A percentile compares a stretch with the other conserved stretches of the same genome.
phyloP scores from a whole-genome alignment of 2,113 vertebrate species.

The Erinaceus europaeus region DNA sequence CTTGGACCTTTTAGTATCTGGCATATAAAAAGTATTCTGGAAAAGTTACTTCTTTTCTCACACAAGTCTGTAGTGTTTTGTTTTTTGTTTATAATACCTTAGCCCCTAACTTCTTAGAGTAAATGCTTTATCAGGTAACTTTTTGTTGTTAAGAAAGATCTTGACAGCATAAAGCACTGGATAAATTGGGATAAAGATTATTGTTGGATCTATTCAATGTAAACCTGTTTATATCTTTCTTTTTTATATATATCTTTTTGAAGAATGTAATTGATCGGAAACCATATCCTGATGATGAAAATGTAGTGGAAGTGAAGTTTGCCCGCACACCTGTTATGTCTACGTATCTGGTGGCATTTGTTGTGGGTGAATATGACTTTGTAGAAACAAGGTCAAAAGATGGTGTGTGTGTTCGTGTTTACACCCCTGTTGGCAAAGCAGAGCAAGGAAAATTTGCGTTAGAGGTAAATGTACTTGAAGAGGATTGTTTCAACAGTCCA shows the following conservation, averaged over 20 bases:
- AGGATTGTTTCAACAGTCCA: constrained; percentile 22
- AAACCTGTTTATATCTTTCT: constrained; percentile 36
- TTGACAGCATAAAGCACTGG: background rate
- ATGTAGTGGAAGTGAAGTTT: constrained; percentile 95
- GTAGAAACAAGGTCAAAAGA: constrained; percentile 95
- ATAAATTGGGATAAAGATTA: background rate
- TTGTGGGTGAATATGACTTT: constrained; percentile 97
- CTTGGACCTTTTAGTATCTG: background rate
- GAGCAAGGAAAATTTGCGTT: constrained; percentile 98
- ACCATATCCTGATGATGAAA: constrained; percentile 93
- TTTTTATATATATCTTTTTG: background rate
- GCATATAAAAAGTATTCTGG: background rate
- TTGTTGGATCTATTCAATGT: constrained; percentile 25
- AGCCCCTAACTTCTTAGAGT: background rate
- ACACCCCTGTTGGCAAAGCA: constrained; percentile 95
- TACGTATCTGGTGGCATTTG: constrained; percentile 97
- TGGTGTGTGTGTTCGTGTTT: constrained; percentile 93
- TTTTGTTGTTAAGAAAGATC: constrained; percentile 8
- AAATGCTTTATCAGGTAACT: constrained; percentile 5
- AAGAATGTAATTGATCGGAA: constrained; percentile 94
- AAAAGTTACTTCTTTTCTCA: constrained; percentile 3
- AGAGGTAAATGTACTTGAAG: constrained; percentile 87
- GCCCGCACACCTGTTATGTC: constrained; percentile 96
- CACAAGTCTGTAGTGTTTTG: background rate
- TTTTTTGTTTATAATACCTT: too few relatives aligned